Base-by-base conservation (phyloP, 2,797 vertebrate species). In the Chaenodraco wilsoni region DNA sequence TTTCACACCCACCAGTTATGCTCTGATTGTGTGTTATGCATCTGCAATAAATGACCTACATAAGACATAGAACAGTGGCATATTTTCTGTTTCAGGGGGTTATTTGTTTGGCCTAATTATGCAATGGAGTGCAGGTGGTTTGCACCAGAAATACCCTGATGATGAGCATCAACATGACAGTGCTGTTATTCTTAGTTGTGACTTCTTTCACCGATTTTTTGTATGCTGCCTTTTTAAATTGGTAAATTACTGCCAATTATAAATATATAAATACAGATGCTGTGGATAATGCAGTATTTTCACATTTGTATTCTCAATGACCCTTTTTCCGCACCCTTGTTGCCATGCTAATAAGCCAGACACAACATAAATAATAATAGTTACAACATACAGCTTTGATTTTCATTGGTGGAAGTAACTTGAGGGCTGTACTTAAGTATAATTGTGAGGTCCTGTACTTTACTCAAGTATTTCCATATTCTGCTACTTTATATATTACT, bases 21-120 rank as follows among this genome's bases (percentile, higher is more conserved):
- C 78, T 78, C 69, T 70, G 78, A 77, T 74, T 82, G 60, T 79
- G 82, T 74, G 63, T 85, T 87, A 72, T 85, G 88, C 80, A 86
- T 86, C 75, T 86, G 83, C 66, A 86, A 82, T 81, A 78, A 73
- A 84, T 91, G 84, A 88, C 90, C 90, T 90, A 90, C 82, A 78
- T 76, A 71, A 87, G 76, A 83, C 84, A 81, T 84, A 13, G 72
- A 88, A 83, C 68, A 76, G 67, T 84, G 76, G 78, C 69, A 83
- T 64, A 84, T 78, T 86, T 40, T 83, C 74, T 33, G 19, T 54
- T 74, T 65, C 74, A 48, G 41, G 52, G 57, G 51, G 23, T 14
- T 55, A 50, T 75, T 77, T 64, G 61, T 87, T 85, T 87, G 71
- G 56, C 75, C 83, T 86, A 78, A 87, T 87, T 88, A 81, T 77